Base-by-base conservation (phyloP, 2,797 vertebrate genomes). In the Austrolebias charrua region DNA sequence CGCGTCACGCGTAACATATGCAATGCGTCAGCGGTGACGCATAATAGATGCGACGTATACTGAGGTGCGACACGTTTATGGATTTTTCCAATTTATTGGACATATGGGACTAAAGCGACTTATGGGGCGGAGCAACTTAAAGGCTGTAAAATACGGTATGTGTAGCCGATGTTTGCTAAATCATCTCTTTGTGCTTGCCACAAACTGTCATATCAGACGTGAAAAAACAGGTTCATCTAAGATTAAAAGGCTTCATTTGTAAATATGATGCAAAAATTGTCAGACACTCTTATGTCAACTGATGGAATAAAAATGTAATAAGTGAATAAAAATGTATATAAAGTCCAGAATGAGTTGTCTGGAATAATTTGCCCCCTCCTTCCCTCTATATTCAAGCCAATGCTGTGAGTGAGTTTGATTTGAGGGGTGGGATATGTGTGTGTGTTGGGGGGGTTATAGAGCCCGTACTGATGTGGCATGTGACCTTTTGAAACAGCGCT, bases 281-380 rank as follows among this genome's bases (percentile, higher is more conserved):
- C 90, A 87, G 88, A 66, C 58, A 15, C 48, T 60, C 61, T 45
- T 67, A 80, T 63, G 80, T 66, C 62, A 73, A 62, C 43, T 74
- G 71, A 93, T 93, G 93, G 94, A 95, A 96, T 96, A 24, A 94
- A 95, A 98, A 98, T 96, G 95, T 96, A 97, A 97, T 97, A 97
- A 97, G 94, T 95, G 95, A 95, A 98, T 97, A 96, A 98, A 98
- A 97, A 98, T 97, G 96, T 97, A 98, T 97, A 98, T 98, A 97
- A 96, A 96, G 94, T 91, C 95, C 93, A 95, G 95, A 97, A 97
- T 95, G 95, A 96, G 94, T 96, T 96, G 95, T 95, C 93, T 92
- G 94, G 95, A 96, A 98, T 97, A 95, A 98, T 94, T 94, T 94
- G 18, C 93, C 92, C 85, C 42, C 91, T 92, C 91, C 94, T 91